Evolutionary conservation across 1,140 invertebrate genomes (phyloP), one percentile per base, ranked within the genome.

Genomic region (Panagrolaimus sp.): DNA sequence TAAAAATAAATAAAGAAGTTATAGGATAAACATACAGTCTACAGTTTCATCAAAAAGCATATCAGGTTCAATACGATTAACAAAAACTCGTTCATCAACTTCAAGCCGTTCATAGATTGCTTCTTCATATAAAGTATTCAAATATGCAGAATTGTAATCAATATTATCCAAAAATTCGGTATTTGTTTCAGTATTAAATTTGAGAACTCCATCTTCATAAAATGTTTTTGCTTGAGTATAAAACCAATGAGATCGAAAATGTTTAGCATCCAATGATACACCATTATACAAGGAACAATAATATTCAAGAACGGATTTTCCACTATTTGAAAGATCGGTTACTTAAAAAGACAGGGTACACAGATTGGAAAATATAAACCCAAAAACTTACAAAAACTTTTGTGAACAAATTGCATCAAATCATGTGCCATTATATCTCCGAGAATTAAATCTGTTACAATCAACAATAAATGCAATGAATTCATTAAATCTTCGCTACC

Each of bases 91-190:
- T 58, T 58, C 52, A 58, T 58, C 52, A 21, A 58, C 17, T 28
- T 58, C 52, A 58, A 58, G 28, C 5, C 52, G 15, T 28, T 58
- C 52, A 21, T 12, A 26, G 28, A 58, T 28, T 21, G 52, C 52
- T 58, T 58, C 52, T 12, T 26, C 21, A 6, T 58, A 28, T n/a
- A 17, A 26, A 26, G 14, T 21, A 58, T 28, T 58, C 21, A 58
- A 28, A 28, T 26, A 58, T 17, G 14, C 52, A 28, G 21, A 28
- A 28, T 58, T 58, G 10, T 26, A 21, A 17, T 26, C 21, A 21
- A 58, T 58, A 28, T 58, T 58, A 28, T 58, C 52, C 52, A 58
- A 58, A 28, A 58, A 58, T 28, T 58, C 52, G 17, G 52, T 12
- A 28, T n/a, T 26, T 12, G 52, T 58, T 26, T n/a, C 15, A 14